A percentile compares a stretch with the other conserved stretches of the same genome.
These are phyloP conservation scores for Spatulosminthurus flaviceps DNA, from an alignment of 2,888 invertebrate genomes.

Conservation along the genomic window DNA sequence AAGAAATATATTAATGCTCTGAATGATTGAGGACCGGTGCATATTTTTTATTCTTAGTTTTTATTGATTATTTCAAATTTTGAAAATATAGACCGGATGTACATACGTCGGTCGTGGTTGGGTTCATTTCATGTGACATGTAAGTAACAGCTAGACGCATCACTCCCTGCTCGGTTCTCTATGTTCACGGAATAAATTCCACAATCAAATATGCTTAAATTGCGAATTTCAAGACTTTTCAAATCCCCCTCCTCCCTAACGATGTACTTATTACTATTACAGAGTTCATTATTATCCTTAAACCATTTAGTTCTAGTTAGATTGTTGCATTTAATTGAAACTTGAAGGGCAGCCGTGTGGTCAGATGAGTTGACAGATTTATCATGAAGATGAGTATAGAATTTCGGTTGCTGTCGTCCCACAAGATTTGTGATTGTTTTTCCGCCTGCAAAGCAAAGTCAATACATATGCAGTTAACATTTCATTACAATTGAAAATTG, in stretches of 20 bases:
- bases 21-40: background rate
- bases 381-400: slow-evolving; percentile 46
- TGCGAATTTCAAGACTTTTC: slow-evolving; percentile 41
- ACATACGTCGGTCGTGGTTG: background rate
- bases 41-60: slow-evolving; percentile 5
- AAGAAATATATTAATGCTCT: slow-evolving; percentile 27
- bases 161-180: slow-evolving; percentile 37
- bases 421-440: background rate
- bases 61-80: slow-evolving; percentile 22
- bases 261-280: slow-evolving; percentile 43
- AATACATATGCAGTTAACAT: too few relatives aligned
- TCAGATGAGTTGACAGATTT: slow-evolving; percentile 20
- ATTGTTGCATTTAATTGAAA: slow-evolving; percentile 43
- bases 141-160: slow-evolving; percentile 43
- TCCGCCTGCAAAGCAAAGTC: background rate
- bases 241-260: slow-evolving; percentile 46
- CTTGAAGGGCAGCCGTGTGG: slow-evolving; percentile 24
- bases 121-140: slow-evolving; percentile 25
- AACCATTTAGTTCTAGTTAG: slow-evolving; percentile 43
- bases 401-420: slow-evolving; percentile 26
- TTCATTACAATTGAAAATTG: too few relatives aligned
- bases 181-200: slow-evolving; percentile 47
- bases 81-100: slow-evolving; percentile 37
- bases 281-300: slow-evolving; percentile 41
- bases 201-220: slow-evolving; percentile 41